Evolutionary conservation across 1,140 invertebrate genomes (phyloP).

Genomic region (Drosophila albomicans): DNA sequence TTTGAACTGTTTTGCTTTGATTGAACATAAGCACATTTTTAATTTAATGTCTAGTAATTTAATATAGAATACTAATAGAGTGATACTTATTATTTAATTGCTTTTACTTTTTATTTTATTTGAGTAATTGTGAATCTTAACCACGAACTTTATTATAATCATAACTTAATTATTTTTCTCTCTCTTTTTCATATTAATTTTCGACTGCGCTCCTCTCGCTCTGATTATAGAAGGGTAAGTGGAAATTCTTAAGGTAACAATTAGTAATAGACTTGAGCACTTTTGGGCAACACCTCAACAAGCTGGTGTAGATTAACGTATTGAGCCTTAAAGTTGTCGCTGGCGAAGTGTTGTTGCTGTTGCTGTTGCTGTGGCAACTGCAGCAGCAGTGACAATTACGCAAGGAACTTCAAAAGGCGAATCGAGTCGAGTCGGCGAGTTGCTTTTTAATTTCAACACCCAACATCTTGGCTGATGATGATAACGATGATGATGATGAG

Average conservation of each 20-base stretch:
- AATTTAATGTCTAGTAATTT: too few species aligned
- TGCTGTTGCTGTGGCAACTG: conserved; percentile 15
- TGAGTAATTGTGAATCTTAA: too few species aligned
- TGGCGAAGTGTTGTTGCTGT: background rate
- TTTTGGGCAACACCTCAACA: background rate
- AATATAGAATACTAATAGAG: too few species aligned
- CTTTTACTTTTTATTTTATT: too few species aligned
- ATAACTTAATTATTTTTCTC: too few species aligned
- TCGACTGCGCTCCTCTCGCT: too few species aligned
- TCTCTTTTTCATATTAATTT: too few species aligned
- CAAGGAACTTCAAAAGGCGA: conserved; percentile 52
- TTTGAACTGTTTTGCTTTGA: too few species aligned
- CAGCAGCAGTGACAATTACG: conserved; percentile 37
- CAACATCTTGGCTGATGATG: background rate
- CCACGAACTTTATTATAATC: too few species aligned
- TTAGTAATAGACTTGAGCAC: conserved; percentile 2
- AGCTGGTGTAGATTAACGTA: conserved; percentile 1
- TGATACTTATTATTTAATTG: too few species aligned
- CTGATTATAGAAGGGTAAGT: background rate
- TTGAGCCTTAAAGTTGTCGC: conserved; percentile 4
- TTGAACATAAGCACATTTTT: too few species aligned
- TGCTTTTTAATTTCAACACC: conserved; percentile 68
- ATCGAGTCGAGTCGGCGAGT: conserved; percentile 1
- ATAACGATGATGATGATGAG: conserved; percentile 13
- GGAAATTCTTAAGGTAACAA: background rate